Conservation (phyloP, 2,113 vertebrate genomes). For the Manacus vitellinus region DNA sequence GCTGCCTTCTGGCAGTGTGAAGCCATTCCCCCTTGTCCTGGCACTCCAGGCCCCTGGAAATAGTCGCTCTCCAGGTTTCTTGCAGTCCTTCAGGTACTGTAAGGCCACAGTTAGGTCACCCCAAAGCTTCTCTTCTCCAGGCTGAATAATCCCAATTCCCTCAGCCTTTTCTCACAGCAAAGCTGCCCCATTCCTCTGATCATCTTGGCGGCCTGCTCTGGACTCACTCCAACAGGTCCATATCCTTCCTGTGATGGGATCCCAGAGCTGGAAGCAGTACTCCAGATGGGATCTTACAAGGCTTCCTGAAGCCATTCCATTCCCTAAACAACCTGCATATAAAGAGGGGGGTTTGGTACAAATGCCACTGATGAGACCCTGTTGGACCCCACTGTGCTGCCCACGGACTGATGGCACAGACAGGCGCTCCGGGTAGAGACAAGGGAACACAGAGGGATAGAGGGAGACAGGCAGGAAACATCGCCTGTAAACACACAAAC, state of each 20-base stretch:
- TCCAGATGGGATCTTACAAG: neutral
- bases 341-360: neutral
- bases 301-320: neutral
- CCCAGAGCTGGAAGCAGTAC: neutral
- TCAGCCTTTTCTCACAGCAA: neutral
- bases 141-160: neutral
- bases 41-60: neutral
- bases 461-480: neutral
- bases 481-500: rapidly evolving
- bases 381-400: neutral
- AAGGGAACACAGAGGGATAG: rapidly evolving
- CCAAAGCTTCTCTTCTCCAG: neutral
- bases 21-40: neutral
- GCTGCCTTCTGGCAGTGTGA: neutral
- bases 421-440: neutral
- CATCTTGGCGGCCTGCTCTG: neutral
- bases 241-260: neutral
- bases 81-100: neutral
- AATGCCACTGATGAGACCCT: no score
- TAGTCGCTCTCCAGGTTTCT: neutral
- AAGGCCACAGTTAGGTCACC: neutral
- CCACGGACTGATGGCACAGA: rapidly evolving
- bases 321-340: neutral
- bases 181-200: neutral
- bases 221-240: neutral